Base-by-base conservation (phyloP, 2,888 invertebrate genomes). In the Lasius fuliginosus region DNA sequence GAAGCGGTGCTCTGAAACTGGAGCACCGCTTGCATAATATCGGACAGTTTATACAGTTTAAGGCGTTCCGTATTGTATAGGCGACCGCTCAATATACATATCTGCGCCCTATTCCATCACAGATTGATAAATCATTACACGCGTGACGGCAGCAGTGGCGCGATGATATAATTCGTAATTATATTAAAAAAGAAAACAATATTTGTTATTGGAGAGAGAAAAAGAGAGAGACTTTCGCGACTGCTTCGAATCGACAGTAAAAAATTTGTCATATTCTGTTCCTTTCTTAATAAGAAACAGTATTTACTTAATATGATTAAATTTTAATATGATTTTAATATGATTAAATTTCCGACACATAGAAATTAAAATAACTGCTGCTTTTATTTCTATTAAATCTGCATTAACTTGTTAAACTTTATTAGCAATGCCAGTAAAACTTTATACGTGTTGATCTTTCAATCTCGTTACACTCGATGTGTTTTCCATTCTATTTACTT, bases 21-120 rank as follows among this genome's bases (percentile, higher is more conserved):
- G 94, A 94, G 94, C 94, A 94, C 89, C 40, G 87, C 92, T 94
- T 94, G 94, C 94, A 93, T 94, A 94, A 94, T 94, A 91, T 92
- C 92, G 92, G 91, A 90, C 93, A 92, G 89, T 89, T 91, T 87
- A 85, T 92, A 90, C 91, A 84, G 91, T 91, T 92, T 88, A 89
- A 91, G 92, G 91, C 90, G 90, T 90, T 81, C 76, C 60, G 75
- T 18, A 74, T 81, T 81, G 36, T 12, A 74, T 60, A 46, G 27
- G 3, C 74, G 79, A 33, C 18, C 46, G 27, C 60, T 60, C 60
- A 18, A 49, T 76, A 64, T 49, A 23, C 15, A 69, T 58, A 56
- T 33, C 15, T 12, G 9, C 42, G 42, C 58, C 15, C 46, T 18
- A 68, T 49, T 68, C 68, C 30, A n/a, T n/a, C n/a, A 27, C 33